Evolutionary conservation across 2,113 vertebrate genomes (phyloP).

Genomic region (Tragelaphus buxtoni): DNA sequence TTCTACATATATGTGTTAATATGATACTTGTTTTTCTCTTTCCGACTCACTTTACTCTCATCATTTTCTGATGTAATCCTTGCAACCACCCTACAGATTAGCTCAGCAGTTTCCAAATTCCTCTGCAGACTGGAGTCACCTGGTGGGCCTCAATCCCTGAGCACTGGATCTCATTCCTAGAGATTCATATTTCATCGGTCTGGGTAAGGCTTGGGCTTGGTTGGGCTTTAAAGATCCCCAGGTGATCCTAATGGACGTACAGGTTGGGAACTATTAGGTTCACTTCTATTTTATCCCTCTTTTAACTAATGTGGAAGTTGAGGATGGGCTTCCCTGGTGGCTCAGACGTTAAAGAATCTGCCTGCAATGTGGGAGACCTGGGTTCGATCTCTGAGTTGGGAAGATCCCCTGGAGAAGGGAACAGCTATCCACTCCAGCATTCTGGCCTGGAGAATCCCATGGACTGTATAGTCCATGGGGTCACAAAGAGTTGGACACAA

Average conservation of each 20-base stretch:
- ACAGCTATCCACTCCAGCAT: background rate
- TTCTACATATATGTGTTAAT: background rate
- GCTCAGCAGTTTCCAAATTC: background rate
- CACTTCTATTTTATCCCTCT: background rate
- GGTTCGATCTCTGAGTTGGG: background rate
- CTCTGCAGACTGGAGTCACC: background rate
- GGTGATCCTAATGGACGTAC: background rate
- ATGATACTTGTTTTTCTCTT: background rate
- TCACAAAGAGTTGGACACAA: background rate
- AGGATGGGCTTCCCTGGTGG: background rate
- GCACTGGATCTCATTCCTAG: background rate
- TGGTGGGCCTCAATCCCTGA: background rate
- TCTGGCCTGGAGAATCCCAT: background rate
- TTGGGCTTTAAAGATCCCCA: background rate
- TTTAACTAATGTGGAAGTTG: background rate
- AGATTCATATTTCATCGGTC: background rate
- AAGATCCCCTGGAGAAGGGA: background rate
- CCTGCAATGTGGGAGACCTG: background rate
- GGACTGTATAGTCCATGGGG: background rate
- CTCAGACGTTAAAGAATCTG: background rate
- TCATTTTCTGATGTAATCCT: constrained; percentile 24
- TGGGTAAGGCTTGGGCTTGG: background rate
- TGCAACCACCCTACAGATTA: background rate
- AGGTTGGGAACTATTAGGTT: background rate
- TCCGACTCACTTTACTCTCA: background rate